These are phyloP conservation scores for Rattus rattus DNA, from an alignment of 2,113 vertebrate species.

Conservation along the genomic window DNA sequence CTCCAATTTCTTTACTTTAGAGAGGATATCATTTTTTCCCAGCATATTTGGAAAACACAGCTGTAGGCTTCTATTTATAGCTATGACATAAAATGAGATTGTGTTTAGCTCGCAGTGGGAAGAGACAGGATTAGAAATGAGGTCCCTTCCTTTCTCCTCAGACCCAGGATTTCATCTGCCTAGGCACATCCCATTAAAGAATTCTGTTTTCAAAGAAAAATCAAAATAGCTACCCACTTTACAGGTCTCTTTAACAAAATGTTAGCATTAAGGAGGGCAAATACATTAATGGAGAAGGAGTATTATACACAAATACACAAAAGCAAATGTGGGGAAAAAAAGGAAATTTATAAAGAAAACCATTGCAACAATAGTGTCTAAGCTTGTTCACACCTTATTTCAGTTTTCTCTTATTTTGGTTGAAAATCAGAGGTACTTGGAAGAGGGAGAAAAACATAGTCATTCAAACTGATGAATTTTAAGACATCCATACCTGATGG, in stretches of 20 bases:
- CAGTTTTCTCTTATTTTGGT: background rate
- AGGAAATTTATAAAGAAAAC: background rate
- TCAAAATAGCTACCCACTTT: background rate
- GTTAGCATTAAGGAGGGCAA: background rate
- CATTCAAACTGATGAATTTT: slow-evolving; percentile 3
- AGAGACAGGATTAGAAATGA: background rate
- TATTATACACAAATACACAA: background rate
- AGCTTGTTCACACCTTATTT: background rate
- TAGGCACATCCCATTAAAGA: background rate
- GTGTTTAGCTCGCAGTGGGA: background rate
- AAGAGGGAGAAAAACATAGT: background rate
- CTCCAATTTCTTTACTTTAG: background rate
- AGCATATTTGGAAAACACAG: background rate
- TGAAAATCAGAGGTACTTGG: background rate
- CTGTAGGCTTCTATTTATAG: background rate
- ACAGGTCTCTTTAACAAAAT: background rate
- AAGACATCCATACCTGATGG: background rate
- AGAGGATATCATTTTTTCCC: slow-evolving; percentile 37
- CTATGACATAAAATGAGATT: background rate
- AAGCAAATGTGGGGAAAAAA: background rate
- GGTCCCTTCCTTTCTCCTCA: background rate
- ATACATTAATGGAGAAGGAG: background rate
- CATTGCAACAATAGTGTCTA: background rate
- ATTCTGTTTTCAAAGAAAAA: background rate
- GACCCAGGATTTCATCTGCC: background rate